These are phyloP conservation scores for Accipiter virgatus DNA, from an alignment of 2,113 vertebrate species.

Conservation along the genomic window DNA sequence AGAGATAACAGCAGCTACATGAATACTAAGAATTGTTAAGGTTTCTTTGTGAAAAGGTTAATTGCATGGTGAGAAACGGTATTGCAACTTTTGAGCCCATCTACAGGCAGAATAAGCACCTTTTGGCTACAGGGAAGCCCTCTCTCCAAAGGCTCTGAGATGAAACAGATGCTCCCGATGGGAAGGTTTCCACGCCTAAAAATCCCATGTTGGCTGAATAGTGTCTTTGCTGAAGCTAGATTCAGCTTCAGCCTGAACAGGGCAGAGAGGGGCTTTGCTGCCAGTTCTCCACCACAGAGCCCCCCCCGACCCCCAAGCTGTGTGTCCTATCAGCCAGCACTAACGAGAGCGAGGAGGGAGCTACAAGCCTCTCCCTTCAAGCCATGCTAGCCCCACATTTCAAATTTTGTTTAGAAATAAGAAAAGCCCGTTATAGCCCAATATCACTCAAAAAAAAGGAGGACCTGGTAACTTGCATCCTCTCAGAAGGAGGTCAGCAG, in stretches of 20 bases:
- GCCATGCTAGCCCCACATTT: background rate
- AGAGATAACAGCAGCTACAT: background rate
- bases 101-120: constrained; percentile 31
- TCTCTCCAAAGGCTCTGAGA: background rate
- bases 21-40: background rate
- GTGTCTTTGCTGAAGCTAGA: background rate
- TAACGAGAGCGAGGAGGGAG: background rate
- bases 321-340: background rate
- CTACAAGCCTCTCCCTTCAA: background rate
- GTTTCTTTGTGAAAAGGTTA: constrained; percentile 39
- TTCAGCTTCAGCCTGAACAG: background rate
- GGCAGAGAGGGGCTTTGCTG: background rate
- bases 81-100: background rate
- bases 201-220: background rate
- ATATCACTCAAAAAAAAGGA: background rate
- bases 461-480: background rate
- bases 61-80: background rate
- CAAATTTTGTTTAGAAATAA: background rate
- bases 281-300: rapidly evolving
- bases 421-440: background rate
- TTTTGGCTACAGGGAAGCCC: background rate
- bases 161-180: background rate
- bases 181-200: background rate
- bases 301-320: rapidly evolving
- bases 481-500: background rate